These are phyloP conservation scores for Muricea muricata DNA, from an alignment of 92 coral and sea anemone species.

Conservation along the genomic window DNA sequence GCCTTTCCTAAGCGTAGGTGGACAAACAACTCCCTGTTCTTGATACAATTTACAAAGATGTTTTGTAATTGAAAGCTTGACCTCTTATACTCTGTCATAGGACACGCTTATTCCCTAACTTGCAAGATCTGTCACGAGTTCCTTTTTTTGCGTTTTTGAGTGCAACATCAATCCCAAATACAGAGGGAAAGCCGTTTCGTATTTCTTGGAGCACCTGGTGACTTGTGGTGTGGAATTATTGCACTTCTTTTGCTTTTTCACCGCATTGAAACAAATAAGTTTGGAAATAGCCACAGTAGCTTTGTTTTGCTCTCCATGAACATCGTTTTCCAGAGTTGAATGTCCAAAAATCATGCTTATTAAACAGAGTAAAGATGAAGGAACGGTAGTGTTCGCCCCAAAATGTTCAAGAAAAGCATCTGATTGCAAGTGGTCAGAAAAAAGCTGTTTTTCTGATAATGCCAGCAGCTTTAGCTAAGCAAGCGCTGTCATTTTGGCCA, in stretches of 20 bases:
- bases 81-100: conserved; percentile 30
- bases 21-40: conserved; percentile 25
- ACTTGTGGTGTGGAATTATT: not conserved
- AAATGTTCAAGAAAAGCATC: not conserved
- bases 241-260: not conserved
- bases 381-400: not conserved
- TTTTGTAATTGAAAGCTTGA: not conserved
- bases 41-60: conserved; percentile 19
- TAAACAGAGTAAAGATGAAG: not conserved
- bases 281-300: conserved; percentile 17
- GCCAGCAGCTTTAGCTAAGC: not conserved
- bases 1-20: conserved; percentile 19
- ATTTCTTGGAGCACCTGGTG: not conserved
- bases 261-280: conserved; percentile 10
- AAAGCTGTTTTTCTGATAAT: conserved; percentile 19
- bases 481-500: conserved; percentile 5
- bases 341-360: conserved; percentile 29
- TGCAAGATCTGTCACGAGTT: not conserved
- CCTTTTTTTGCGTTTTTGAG: conserved; percentile 1
- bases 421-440: not conserved
- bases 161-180: conserved; percentile 12
- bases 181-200: conserved; percentile 9
- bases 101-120: not conserved
- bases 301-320: conserved; percentile 15
- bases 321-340: conserved; percentile 46